Conservation (phyloP, 2,797 vertebrate species). For the Pempheris klunzingeri region DNA sequence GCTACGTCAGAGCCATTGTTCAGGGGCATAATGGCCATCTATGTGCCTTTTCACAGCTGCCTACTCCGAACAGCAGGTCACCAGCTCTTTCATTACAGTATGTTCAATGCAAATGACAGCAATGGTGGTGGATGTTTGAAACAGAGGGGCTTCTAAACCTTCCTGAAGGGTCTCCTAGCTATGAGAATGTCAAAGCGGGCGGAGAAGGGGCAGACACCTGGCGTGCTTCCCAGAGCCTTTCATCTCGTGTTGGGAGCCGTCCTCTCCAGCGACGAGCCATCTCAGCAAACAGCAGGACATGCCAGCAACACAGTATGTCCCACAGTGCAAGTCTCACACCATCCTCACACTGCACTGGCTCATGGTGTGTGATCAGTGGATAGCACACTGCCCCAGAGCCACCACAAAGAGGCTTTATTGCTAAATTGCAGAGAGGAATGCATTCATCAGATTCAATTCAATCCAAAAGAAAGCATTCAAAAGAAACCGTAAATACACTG, state of each 20-base stretch:
- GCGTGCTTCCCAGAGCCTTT: conserved; percentile 54
- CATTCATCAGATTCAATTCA: conserved; percentile 37
- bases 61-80: conserved; percentile 52
- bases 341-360: neutral
- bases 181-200: conserved; percentile 36
- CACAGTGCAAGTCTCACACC: conserved; percentile 29
- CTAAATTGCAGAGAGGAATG: conserved; percentile 4
- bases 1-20: conserved; percentile 46
- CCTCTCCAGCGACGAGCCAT: conserved; percentile 28
- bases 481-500: conserved; percentile 30
- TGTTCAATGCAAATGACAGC: conserved; percentile 57
- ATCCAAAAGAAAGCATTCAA: conserved; percentile 19
- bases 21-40: conserved; percentile 28
- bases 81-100: conserved; percentile 50
- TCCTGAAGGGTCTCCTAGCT: conserved; percentile 41
- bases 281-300: conserved; percentile 34
- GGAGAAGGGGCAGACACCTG: conserved; percentile 49
- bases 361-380: conserved; percentile 42
- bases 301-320: conserved; percentile 40
- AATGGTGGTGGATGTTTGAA: conserved; percentile 32
- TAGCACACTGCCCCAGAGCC: neutral
- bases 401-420: conserved; percentile 13
- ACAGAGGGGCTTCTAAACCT: conserved; percentile 25
- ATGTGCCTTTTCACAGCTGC: conserved; percentile 30
- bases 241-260: conserved; percentile 36